Percentiles rank a stretch among this genome's conserved stretches.
phyloP scores from a whole-genome alignment of 2,113 vertebrate genomes.

The Theristicus caerulescens region DNA sequence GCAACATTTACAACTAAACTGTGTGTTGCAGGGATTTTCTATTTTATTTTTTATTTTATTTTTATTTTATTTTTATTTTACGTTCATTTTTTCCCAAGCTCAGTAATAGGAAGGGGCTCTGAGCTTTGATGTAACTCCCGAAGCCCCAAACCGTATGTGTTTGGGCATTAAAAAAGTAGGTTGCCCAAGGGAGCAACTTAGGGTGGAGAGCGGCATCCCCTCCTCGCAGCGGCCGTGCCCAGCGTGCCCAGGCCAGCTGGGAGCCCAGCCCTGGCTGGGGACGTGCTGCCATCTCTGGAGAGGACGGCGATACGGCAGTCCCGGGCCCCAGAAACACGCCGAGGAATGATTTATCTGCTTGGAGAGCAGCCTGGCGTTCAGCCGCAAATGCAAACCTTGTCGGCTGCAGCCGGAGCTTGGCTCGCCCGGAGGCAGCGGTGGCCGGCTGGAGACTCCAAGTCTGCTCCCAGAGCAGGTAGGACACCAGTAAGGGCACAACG shows the following conservation, averaged over 20 bases:
- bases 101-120: neutral
- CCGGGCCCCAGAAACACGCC: neutral
- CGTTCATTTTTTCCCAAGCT: too few relatives aligned
- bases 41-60: too few relatives aligned
- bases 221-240: neutral
- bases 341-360: neutral
- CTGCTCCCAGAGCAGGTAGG: neutral
- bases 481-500: neutral
- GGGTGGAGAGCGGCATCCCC: neutral
- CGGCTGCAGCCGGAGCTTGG: neutral
- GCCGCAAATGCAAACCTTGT: accelerated
- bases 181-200: neutral
- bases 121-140: neutral
- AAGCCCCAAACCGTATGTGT: accelerated
- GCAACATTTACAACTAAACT: accelerated
- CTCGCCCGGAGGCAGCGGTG: neutral
- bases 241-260: accelerated
- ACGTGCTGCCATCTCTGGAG: constrained; percentile 54
- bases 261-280: neutral
- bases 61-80: accelerated
- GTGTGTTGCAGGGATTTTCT: accelerated
- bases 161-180: accelerated
- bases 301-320: neutral
- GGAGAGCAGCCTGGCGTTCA: neutral
- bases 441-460: neutral